Conservation (phyloP, 2,888 invertebrate species). For the Lasioglossum figueresi region DNA sequence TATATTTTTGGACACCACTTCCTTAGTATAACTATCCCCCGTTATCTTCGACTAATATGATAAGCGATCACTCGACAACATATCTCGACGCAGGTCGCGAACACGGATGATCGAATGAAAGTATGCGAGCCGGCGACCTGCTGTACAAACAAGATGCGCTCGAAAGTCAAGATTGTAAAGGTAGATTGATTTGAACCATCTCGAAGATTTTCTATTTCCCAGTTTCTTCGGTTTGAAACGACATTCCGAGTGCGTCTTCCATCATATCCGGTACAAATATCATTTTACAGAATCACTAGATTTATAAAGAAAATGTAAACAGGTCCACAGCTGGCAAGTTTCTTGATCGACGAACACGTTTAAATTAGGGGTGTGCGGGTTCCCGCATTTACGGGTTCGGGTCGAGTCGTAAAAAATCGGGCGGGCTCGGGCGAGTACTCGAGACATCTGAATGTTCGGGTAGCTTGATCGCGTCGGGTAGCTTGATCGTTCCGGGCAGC, state of each 20-base stretch:
- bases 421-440: no score
- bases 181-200: not conserved
- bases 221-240: not conserved
- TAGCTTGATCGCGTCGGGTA: no score
- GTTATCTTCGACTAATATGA: constrained; percentile 23
- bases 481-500: no score
- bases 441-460: no score
- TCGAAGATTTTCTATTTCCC: not conserved
- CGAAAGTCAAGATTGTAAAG: not conserved
- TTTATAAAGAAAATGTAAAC: constrained; percentile 5
- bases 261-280: constrained; percentile 30
- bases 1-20: constrained; percentile 69
- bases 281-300: constrained; percentile 7
- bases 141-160: not conserved
- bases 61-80: constrained; percentile 25
- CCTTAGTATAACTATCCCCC: constrained; percentile 43
- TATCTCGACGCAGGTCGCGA: constrained; percentile 28
- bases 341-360: no score
- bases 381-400: no score
- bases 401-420: no score
- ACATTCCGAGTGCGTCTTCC: not conserved
- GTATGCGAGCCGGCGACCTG: not conserved
- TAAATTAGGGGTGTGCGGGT: no score
- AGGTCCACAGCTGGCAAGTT: not conserved
- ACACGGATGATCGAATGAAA: not conserved